Evolutionary conservation across 2,888 invertebrate genomes (phyloP).

Genomic region (Sialis lutaria): DNA sequence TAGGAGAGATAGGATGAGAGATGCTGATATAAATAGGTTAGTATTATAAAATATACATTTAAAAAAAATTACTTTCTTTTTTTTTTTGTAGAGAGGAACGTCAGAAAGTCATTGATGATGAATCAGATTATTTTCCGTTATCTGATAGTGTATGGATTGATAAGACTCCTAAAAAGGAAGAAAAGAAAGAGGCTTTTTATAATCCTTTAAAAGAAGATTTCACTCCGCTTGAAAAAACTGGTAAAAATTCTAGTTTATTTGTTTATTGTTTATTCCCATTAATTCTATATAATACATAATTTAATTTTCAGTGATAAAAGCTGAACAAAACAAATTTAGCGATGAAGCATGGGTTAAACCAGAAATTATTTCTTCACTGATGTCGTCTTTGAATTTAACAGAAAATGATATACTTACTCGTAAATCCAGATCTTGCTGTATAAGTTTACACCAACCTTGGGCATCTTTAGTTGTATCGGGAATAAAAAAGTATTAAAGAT

Average conservation of each 20-base stretch:
- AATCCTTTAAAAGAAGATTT: not conserved
- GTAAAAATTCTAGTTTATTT: not conserved
- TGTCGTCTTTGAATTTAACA: not conserved
- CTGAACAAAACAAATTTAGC: not conserved
- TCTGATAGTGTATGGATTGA: not conserved
- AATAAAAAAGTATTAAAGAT: constrained; percentile 54
- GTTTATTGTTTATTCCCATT: not conserved
- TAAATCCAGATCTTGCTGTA: constrained; percentile 30
- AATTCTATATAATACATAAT: too few species aligned
- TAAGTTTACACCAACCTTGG: constrained; percentile 94
- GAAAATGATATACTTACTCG: not conserved
- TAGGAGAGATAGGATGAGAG: constrained; percentile 63
- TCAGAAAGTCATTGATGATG: constrained; percentile 78
- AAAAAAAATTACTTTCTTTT: too few species aligned
- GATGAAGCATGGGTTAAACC: not conserved
- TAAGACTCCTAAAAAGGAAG: not conserved
- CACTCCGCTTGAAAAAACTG: not conserved
- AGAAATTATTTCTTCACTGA: not conserved
- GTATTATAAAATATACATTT: not conserved
- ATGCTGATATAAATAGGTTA: constrained; percentile 67
- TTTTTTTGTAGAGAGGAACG: constrained; percentile 39
- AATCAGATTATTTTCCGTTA: constrained; percentile 67
- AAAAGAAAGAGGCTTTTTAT: not conserved
- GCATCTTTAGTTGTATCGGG: constrained; percentile 84
- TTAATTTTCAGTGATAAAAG: too few species aligned